A percentile compares a stretch with the other conserved stretches of the same genome.
Evolutionary conservation across 2,888 invertebrate genomes (phyloP).

Genomic region (Ochropleura plecta): DNA sequence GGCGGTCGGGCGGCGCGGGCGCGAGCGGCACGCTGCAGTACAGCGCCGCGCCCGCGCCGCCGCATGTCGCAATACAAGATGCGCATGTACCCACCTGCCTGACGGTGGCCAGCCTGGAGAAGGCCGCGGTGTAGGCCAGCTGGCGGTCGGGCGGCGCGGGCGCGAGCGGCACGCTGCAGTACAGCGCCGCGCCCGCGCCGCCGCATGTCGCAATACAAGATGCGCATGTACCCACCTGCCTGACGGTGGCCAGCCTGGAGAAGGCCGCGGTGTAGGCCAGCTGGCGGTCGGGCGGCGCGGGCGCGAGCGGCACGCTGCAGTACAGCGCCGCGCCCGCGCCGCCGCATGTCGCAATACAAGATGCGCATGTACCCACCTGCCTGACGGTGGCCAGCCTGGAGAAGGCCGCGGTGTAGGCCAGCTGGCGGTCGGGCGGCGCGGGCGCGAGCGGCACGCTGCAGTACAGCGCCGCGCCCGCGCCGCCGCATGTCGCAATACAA

Average conservation of each 20-base stretch:
- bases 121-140: constrained; percentile 96
- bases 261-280: constrained; percentile 96
- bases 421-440: constrained; percentile 92
- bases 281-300: constrained; percentile 92
- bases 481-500: no score
- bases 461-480: no score
- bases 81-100: background rate
- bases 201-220: no score
- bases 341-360: no score
- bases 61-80: no score
- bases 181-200: no score
- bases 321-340: no score
- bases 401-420: constrained; percentile 96
- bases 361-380: background rate
- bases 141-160: constrained; percentile 93
- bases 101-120: constrained; percentile 94
- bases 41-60: no score
- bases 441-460: constrained; percentile 78
- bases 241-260: constrained; percentile 93
- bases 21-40: constrained; percentile 28
- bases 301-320: constrained; percentile 71
- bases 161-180: constrained; percentile 60
- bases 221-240: background rate
- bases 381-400: constrained; percentile 93
- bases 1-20: constrained; percentile 92